A percentile compares a stretch with the other conserved stretches of the same genome.
phyloP scores from a whole-genome alignment of 1,140 invertebrate genomes.

The Trachymyrmex cornetzi region DNA sequence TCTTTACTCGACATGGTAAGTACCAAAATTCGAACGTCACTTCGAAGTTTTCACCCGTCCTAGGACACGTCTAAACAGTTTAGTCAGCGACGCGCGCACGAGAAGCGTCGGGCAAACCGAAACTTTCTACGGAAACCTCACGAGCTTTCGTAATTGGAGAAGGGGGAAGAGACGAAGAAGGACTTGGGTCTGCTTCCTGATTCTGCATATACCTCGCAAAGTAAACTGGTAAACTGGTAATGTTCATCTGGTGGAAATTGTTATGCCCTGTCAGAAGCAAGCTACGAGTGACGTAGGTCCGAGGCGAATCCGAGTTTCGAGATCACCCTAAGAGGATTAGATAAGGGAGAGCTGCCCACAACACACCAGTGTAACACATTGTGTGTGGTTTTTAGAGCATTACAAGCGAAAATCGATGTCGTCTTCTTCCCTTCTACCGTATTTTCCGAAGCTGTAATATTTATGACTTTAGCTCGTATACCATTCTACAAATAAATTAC shows the following conservation, averaged over 20 bases:
- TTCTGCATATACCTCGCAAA: slow-evolving; percentile 46
- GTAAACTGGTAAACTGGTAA: slow-evolving; percentile 60
- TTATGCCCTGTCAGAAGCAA: slow-evolving; percentile 58
- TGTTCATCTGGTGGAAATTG: slow-evolving; percentile 63
- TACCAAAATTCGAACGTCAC: slow-evolving; percentile 60
- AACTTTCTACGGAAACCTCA: slow-evolving; percentile 57
- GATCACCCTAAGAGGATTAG: slow-evolving; percentile 54
- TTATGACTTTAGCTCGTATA: neutral
- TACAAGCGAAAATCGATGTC: slow-evolving; percentile 29
- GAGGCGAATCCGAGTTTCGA: slow-evolving; percentile 53
- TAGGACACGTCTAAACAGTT: slow-evolving; percentile 58
- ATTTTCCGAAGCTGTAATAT: neutral
- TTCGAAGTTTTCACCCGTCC: slow-evolving; percentile 54
- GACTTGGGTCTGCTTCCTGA: slow-evolving; percentile 48
- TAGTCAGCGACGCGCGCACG: slow-evolving; percentile 53
- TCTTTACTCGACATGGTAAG: slow-evolving; percentile 44
- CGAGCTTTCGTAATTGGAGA: slow-evolving; percentile 61
- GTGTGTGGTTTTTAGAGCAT: slow-evolving; percentile 30
- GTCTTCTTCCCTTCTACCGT: neutral
- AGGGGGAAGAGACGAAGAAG: slow-evolving; percentile 27
- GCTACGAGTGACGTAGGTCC: slow-evolving; percentile 38
- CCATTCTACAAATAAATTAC: neutral
- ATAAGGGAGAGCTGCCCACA: slow-evolving; percentile 44
- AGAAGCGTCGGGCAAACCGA: slow-evolving; percentile 55
- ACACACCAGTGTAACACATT: slow-evolving; percentile 9